These are phyloP conservation scores for roundworm (Caenorhabditis elegans) DNA, from an alignment of 1,140 invertebrate species.

Conservation along the genomic window DNA sequence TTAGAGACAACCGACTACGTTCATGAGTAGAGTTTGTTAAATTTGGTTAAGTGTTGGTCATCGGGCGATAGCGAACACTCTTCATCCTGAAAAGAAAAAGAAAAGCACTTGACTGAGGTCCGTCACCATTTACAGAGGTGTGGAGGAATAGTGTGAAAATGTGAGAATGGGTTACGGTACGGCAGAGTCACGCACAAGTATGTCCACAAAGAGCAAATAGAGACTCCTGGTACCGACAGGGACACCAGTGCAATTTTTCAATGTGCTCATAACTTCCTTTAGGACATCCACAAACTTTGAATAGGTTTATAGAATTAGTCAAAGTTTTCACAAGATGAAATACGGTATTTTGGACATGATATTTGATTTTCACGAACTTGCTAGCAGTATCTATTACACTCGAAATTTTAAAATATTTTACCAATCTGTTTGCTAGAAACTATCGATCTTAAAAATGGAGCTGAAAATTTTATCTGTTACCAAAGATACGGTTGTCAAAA, in stretches of 20 bases:
- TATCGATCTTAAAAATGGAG: too few relatives aligned
- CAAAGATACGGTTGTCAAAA: too few relatives aligned
- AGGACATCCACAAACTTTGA: too few relatives aligned
- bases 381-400: too few relatives aligned
- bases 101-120: conserved; percentile 35
- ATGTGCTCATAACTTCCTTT: neutral
- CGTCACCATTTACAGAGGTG: conserved; percentile 38
- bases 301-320: too few relatives aligned
- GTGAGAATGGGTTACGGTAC: conserved; percentile 4
- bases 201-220: conserved; percentile 21
- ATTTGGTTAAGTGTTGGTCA: conserved; percentile 17
- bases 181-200: neutral
- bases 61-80: neutral
- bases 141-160: neutral
- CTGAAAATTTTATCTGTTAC: too few relatives aligned
- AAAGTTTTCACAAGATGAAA: too few relatives aligned
- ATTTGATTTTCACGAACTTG: too few relatives aligned
- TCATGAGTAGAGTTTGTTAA: neutral
- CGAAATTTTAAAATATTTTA: too few relatives aligned
- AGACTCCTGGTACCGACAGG: conserved; percentile 1
- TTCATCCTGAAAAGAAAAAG: conserved; percentile 36
- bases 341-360: too few relatives aligned
- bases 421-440: too few relatives aligned
- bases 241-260: neutral
- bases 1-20: conserved; percentile 6